Percentiles rank a stretch among this genome's conserved stretches.
Conservation (phyloP, 2,113 vertebrate species). For the Tetraodon nigroviridis region DNA sequence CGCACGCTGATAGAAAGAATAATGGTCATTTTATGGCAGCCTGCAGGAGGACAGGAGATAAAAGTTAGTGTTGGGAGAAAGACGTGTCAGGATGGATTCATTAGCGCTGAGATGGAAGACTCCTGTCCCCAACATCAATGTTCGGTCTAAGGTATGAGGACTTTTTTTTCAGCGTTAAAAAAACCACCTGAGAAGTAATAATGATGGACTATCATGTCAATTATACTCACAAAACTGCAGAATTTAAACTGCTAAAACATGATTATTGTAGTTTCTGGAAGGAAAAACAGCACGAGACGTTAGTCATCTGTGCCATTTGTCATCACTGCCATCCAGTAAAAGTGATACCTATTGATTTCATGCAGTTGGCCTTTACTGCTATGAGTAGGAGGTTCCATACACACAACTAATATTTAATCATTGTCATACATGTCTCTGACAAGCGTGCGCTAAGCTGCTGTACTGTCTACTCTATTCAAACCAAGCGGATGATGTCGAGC, state of each 20-base stretch:
- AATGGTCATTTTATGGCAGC: slow-evolving; percentile 65
- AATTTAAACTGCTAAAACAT: slow-evolving; percentile 24
- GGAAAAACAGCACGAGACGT: slow-evolving; percentile 12
- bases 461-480: slow-evolving; percentile 57
- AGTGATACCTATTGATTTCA: slow-evolving; percentile 52
- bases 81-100: slow-evolving; percentile 68
- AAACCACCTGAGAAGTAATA: slow-evolving; percentile 38
- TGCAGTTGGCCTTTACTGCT: slow-evolving; percentile 45
- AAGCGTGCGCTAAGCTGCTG: slow-evolving; percentile 51
- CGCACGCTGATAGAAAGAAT: slow-evolving; percentile 48
- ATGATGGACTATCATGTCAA: too few relatives aligned
- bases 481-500: slow-evolving; percentile 58
- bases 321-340: slow-evolving; percentile 59
- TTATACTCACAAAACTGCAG: too few relatives aligned
- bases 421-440: slow-evolving; percentile 62
- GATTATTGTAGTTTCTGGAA: not conserved
- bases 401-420: slow-evolving; percentile 61
- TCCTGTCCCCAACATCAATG: slow-evolving; percentile 53
- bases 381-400: slow-evolving; percentile 54
- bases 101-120: slow-evolving; percentile 64
- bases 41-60: slow-evolving; percentile 66
- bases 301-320: slow-evolving; percentile 42
- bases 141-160: slow-evolving; percentile 44
- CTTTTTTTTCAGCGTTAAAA: slow-evolving; percentile 40
- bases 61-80: slow-evolving; percentile 68